phyloP scores from a whole-genome alignment of 1,140 invertebrate genomes.

The Drosophila ironensis region DNA sequence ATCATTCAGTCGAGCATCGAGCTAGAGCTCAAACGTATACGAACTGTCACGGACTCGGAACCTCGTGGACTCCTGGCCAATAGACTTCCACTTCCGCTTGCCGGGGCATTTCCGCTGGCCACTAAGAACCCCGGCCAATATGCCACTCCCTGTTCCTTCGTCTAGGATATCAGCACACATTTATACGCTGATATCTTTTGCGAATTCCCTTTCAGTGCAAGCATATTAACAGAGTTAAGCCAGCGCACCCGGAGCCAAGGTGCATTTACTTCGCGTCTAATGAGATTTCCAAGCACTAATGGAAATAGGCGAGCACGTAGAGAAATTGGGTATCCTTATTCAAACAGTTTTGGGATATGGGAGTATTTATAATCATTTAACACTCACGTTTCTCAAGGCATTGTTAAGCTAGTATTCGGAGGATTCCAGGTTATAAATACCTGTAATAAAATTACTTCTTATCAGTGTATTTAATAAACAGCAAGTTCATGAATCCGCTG shows the following conservation, averaged over 20 bases:
- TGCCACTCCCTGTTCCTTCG: constrained; percentile 1
- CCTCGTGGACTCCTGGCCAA: constrained; percentile 17
- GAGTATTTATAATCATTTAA: too few relatives aligned
- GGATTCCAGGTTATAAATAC: too few relatives aligned
- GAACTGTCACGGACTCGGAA: constrained; percentile 68
- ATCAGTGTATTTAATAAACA: neutral
- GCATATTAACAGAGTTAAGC: constrained; percentile 48
- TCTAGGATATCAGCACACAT: constrained; percentile 6
- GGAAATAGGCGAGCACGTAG: constrained; percentile 6
- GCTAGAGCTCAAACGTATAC: constrained; percentile 74
- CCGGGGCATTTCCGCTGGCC: constrained; percentile 52
- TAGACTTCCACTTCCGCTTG: constrained; percentile 48
- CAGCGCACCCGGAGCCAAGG: constrained; percentile 23
- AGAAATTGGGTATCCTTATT: neutral
- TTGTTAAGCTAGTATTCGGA: too few relatives aligned
- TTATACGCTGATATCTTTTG: constrained; percentile 47
- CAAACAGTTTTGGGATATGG: too few relatives aligned
- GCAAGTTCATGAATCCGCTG: constrained; percentile 16
- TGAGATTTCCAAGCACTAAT: constrained; percentile 33
- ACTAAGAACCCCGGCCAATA: constrained; percentile 25
- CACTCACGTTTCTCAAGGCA: too few relatives aligned
- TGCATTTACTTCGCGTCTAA: constrained; percentile 26
- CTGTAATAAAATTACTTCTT: neutral
- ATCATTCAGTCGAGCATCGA: constrained; percentile 74
- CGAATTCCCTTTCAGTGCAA: constrained; percentile 41